These are phyloP conservation scores for Eciton burchellii DNA, from an alignment of 1,140 invertebrate genomes.

Conservation along the genomic window DNA sequence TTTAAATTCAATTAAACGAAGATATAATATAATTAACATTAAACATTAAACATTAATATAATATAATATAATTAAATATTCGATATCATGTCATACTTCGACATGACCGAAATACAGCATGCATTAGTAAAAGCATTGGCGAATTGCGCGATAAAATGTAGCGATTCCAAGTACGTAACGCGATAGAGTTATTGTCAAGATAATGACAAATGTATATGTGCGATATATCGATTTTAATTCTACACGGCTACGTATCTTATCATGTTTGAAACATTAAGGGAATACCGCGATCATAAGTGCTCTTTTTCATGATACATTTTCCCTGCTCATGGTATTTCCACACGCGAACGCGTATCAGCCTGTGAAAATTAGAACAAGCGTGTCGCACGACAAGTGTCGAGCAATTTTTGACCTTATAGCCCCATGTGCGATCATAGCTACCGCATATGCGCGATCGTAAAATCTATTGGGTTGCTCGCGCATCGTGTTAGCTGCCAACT, in stretches of 20 bases:
- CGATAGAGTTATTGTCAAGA: neutral
- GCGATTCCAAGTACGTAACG: neutral
- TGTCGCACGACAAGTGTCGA: neutral
- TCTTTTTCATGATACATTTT: neutral
- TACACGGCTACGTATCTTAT: constrained; percentile 4
- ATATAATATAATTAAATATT: no score
- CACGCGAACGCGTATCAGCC: neutral
- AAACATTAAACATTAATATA: no score
- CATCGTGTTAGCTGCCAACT: neutral
- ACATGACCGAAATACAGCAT: no score
- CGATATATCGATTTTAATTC: neutral
- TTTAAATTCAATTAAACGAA: neutral
- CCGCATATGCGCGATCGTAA: constrained; percentile 1
- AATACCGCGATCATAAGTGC: neutral
- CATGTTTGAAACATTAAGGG: neutral
- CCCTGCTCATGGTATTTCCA: neutral
- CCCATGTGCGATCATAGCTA: neutral
- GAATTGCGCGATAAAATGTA: neutral
- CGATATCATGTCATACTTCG: no score
- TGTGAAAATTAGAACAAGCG: neutral
- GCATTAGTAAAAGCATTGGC: neutral
- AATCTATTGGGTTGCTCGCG: neutral
- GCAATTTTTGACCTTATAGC: constrained; percentile 21
- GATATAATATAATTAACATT: no score
- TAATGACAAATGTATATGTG: neutral